Base-by-base conservation (phyloP, 2,113 vertebrate genomes). In the Acanthochromis polyacanthus region DNA sequence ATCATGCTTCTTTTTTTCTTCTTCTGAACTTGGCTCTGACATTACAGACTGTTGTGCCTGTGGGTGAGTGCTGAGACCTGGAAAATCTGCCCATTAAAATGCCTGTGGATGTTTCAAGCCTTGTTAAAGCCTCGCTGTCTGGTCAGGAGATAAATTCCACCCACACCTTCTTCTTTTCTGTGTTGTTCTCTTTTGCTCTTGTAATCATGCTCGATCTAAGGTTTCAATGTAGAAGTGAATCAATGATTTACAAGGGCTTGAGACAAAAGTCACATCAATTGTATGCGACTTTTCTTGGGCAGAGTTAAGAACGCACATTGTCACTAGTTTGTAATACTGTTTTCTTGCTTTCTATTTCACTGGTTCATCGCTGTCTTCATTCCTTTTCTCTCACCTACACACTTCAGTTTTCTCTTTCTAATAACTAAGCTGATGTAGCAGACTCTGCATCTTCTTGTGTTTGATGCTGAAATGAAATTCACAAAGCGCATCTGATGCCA, bases 11-110 rank as follows among this genome's bases (percentile, higher is more conserved):
- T 71, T 22, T 60, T 60, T 50, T 60, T 46, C 72, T 70, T 40
- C 45, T 43, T n/a, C 63, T 45, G 60, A 20, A 65, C 63, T 68
- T 64, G 25, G 11, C 67, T 75, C 43, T 80, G 62, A 78, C 71
- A 76, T 66, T 64, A 73, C 48, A 28, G 38, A 62, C 22, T 50
- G 50, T 73, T 76, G 58, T 66, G 73, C 51, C 52, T 59, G 61
- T 67, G 61, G 75, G 63, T 78, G 80, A 70, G 45, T 67, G 73
- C 58, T 75, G 55, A 81, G 74, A 88, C 50, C 53, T 85, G 83
- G 77, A 85, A 79, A 68, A 84, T 36, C 22, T 76, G 57, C 20
- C 70, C 57, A 88, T 82, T 91, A 71, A 87, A 87, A 73, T 66
- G 45, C 69, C 53, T 51, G 28, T 36, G 71, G 71, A 75, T 60